Percentiles rank a stretch among this genome's conserved stretches.
Evolutionary conservation across 2,888 invertebrate species (phyloP).

Genomic region (Mimas tiliae): DNA sequence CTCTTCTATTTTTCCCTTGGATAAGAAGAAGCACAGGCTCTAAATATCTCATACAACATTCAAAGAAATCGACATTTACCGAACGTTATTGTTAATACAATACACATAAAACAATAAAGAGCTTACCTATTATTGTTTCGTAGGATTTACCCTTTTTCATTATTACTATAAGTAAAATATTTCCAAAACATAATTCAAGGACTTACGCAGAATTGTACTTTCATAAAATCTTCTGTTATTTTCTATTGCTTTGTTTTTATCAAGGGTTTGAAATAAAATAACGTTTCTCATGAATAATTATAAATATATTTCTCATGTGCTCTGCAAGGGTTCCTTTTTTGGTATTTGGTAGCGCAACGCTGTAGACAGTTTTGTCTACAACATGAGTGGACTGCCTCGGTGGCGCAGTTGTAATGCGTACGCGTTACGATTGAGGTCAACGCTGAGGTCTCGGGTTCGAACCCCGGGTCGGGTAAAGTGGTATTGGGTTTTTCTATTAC

Average conservation of each 20-base stretch:
- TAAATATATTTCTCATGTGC: not conserved
- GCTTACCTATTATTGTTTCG: not conserved
- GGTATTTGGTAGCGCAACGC: not conserved
- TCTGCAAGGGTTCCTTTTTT: not conserved
- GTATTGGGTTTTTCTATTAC: no score
- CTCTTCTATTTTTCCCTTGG: no score
- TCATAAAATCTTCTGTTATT: not conserved
- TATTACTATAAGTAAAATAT: not conserved
- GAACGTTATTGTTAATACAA: not conserved
- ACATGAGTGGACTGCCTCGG: no score
- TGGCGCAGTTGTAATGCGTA: no score
- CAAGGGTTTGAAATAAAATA: not conserved
- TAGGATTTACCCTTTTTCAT: not conserved
- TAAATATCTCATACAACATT: slow-evolving; percentile 1
- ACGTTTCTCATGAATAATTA: not conserved
- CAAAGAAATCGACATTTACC: not conserved
- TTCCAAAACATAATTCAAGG: not conserved
- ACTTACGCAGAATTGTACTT: not conserved
- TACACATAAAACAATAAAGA: not conserved
- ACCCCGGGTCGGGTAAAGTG: no score
- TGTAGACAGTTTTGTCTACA: no score
- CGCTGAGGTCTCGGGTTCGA: no score
- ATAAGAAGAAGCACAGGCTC: not conserved
- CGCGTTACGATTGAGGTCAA: no score
- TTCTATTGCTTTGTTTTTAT: not conserved